Base-by-base conservation (phyloP, 1,140 invertebrate species). In the Lordiphosa stackelbergi region DNA sequence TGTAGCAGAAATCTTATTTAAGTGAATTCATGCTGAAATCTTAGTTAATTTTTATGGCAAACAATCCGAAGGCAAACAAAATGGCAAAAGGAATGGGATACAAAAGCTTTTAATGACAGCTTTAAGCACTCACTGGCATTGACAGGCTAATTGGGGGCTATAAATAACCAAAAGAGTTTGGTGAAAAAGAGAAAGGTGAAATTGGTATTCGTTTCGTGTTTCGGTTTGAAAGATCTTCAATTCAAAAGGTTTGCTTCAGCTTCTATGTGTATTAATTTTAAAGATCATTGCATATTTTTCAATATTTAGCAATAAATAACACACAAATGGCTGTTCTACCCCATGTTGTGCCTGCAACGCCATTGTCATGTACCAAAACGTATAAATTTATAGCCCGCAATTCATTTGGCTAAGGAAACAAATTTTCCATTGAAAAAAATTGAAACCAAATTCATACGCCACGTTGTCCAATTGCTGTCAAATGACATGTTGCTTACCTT, bases 401-500 rank as follows among this genome's bases (percentile, higher is more conserved):
- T 72, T 63, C 52, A 48, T 43, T 37, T 53, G 60, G 53, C 35
- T 36, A 28, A 55, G 42, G 36, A 54, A 55, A 53, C 60, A 62
- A 71, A 70, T 49, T 60, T 69, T 47, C 31, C 66, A 35, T 11
- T 31, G 10, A 19, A 48, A 47, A 35, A 42, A 35, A 47, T 31
- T 5, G 22, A 34, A 55, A 45, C 41, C 11, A 56, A 28, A 55
- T 64, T 73, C 70, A 59, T 52, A 54, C 43, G 49, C 37, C 61
- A 70, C 54, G 60, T 64, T 56, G 66, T 49, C 36, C 52, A 74
- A 74, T 74, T 74, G 71, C 60, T 74, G 71, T 74, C 71, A 74
- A 74, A 74, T 60, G 71, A 63, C 58, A 74, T 74, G 71, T 73
- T 73, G 70, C 58, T 62, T 59, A 66, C 63, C 64, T 69, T 51